Conservation (phyloP, 2,888 invertebrate genomes). For the Plebejus argus region DNA sequence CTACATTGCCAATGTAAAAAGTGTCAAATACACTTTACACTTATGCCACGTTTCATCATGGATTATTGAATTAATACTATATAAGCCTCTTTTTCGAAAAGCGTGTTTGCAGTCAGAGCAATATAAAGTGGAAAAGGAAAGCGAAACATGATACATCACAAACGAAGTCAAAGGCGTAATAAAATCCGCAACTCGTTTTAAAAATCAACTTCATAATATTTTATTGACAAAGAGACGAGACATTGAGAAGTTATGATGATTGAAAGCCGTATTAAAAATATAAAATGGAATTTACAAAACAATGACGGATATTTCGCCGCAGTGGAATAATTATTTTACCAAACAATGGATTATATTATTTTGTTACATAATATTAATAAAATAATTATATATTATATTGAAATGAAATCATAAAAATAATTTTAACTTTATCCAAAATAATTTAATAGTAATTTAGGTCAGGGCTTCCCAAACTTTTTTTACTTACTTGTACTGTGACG, state of each 20-base stretch:
- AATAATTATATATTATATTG: neutral
- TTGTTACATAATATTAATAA: neutral
- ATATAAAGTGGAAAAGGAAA: neutral
- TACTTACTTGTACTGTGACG: too few relatives aligned
- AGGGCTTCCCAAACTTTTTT: too few relatives aligned
- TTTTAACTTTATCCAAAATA: too few relatives aligned
- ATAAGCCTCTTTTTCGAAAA: neutral
- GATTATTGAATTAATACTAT: too few relatives aligned
- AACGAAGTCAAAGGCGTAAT: neutral
- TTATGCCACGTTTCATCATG: too few relatives aligned
- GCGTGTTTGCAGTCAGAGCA: neutral
- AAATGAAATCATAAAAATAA: neutral
- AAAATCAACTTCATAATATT: slow-evolving; percentile 26
- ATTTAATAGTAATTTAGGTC: too few relatives aligned
- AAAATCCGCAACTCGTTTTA: slow-evolving; percentile 35
- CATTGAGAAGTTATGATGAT: slow-evolving; percentile 29
- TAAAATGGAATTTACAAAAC: slow-evolving; percentile 21
- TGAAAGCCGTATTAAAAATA: slow-evolving; percentile 26
- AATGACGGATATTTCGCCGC: slow-evolving; percentile 8
- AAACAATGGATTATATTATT: neutral
- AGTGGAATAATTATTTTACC: slow-evolving; percentile 7
- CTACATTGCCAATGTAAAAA: too few relatives aligned
- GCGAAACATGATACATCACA: neutral
- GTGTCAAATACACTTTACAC: too few relatives aligned
- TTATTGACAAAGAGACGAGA: slow-evolving; percentile 19